A percentile compares a stretch with the other conserved stretches of the same genome.
These are phyloP conservation scores for Hedya salicella DNA, from an alignment of 2,888 invertebrate genomes.

Conservation along the genomic window DNA sequence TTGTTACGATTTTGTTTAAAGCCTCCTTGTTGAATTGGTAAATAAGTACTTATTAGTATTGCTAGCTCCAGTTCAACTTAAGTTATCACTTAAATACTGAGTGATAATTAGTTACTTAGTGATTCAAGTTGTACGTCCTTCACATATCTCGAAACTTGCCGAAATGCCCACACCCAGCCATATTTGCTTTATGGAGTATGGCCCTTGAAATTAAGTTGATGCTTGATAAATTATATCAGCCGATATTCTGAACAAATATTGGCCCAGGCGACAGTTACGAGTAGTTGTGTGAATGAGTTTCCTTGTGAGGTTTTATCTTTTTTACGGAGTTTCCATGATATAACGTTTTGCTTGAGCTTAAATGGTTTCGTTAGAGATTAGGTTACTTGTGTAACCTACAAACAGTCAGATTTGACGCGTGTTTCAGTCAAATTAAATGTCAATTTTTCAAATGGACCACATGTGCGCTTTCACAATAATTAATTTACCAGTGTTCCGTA, in stretches of 20 bases:
- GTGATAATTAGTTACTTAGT: neutral
- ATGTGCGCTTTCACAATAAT: too few species aligned
- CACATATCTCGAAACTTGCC: slow-evolving; percentile 41
- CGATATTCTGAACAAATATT: slow-evolving; percentile 62
- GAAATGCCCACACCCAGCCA: slow-evolving; percentile 61
- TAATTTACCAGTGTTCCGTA: too few species aligned
- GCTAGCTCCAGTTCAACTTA: too few species aligned
- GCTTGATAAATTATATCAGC: slow-evolving; percentile 65
- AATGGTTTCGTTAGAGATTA: slow-evolving; percentile 14
- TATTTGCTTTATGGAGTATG: slow-evolving; percentile 66
- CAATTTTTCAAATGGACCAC: too few species aligned
- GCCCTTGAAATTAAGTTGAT: slow-evolving; percentile 65
- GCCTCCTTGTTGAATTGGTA: too few species aligned
- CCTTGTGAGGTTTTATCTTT: slow-evolving; percentile 57
- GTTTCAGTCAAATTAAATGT: neutral
- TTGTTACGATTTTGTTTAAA: too few species aligned
- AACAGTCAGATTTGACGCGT: neutral
- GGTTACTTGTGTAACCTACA: slow-evolving; percentile 13
- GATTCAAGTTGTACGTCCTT: neutral
- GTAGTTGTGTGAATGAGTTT: slow-evolving; percentile 61
- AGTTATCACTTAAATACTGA: neutral
- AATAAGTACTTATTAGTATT: too few species aligned
- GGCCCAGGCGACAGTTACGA: slow-evolving; percentile 57
- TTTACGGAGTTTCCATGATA: slow-evolving; percentile 26
- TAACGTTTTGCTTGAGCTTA: too few species aligned